phyloP scores from a whole-genome alignment of 2,113 vertebrate species.

The Psilopogon haemacephalus region DNA sequence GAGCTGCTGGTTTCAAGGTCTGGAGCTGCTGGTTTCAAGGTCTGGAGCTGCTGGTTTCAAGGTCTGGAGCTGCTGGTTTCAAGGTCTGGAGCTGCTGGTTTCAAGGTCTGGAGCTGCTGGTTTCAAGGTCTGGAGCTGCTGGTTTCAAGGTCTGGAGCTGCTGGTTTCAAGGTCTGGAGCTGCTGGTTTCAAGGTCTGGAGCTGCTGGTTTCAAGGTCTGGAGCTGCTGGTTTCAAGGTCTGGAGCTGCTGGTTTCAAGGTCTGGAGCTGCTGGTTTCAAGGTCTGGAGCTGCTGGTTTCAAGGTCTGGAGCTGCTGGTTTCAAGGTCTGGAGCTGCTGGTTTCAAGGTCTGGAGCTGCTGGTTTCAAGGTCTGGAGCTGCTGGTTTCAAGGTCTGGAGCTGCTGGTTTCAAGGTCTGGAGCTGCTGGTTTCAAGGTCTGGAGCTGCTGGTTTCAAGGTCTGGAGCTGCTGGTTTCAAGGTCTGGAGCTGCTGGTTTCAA shows the following conservation, averaged over 20 bases:
- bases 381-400: not conserved
- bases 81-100: not conserved
- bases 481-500: not conserved
- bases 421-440: not conserved
- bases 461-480: not conserved
- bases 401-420: too few species aligned
- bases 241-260: not conserved
- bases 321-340: not conserved
- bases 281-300: not conserved
- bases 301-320: not conserved
- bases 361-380: too few species aligned
- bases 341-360: not conserved
- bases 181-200: too few species aligned
- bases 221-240: too few species aligned
- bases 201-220: not conserved
- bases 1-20: too few species aligned
- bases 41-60: not conserved
- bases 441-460: too few species aligned
- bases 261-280: not conserved
- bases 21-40: not conserved
- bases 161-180: not conserved
- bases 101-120: not conserved
- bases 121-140: not conserved
- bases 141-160: too few species aligned
- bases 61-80: not conserved